Base-by-base conservation (phyloP, 1,140 invertebrate genomes). In the Penaeus vannamei region DNA sequence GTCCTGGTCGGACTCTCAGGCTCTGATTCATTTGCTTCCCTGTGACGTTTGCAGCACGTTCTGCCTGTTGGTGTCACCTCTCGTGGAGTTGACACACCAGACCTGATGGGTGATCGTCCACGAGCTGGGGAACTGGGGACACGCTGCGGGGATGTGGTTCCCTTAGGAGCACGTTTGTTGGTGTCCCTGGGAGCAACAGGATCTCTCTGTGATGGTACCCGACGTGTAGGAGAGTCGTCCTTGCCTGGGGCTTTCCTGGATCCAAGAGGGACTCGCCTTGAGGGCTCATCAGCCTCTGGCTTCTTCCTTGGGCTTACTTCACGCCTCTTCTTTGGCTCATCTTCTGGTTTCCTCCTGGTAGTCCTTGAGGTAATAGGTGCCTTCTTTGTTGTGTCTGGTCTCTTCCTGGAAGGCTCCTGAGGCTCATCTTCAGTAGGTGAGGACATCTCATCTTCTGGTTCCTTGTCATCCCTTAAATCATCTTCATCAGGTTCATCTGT, bases 51-150 rank as follows among this genome's bases (percentile, higher is more conserved):
- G 66, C 90, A 91, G 29, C 85, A 91, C 66, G 85, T 60, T 2
- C 89, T 62, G 23, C 76, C 90, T 19, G 85, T 84, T 7, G 90
- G 90, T 36, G 90, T 90, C 19, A 86, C 77, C n/a, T 91, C 90
- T 8, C 89, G 62, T 17, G 89, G 85, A 29, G 89, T 80, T 26
- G 84, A 85, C 29, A 69, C 66, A 53, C 84, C 84, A 42, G 84
- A 85, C 8, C 84, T n/a, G 66, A 42, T 42, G 42, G 86, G 86
- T 23, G 86, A 87, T 32, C 82, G 85, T 0, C 90, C 83, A 64
- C 90, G 85, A 12, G 42, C 23, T 23, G 86, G 86, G 36, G 86
- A 90, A 46, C 77, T 82, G 19, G 89, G 66, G 19, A 87, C 83
- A 42, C 83, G 81, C 66, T 87, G 83, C 12, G 81, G 90, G 36